Conservation (phyloP, 2,888 invertebrate species). For the Rhyacophila evoluta region DNA sequence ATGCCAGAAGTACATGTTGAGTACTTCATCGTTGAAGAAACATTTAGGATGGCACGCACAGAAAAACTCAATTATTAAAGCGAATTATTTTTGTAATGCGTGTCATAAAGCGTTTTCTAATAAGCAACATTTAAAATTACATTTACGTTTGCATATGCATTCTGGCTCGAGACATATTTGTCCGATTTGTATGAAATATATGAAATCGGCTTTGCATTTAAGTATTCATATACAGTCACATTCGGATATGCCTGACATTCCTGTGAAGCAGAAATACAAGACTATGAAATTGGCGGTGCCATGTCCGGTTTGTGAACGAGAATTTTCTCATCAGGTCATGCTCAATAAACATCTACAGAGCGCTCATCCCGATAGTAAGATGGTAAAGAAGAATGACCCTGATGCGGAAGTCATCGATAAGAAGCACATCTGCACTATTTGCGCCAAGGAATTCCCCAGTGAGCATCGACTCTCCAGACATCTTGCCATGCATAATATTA, state of each 20-base stretch:
- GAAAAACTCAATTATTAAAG: slow-evolving; percentile 63
- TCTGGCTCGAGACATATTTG: slow-evolving; percentile 70
- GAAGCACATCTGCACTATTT: slow-evolving; percentile 65
- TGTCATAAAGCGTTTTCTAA: slow-evolving; percentile 67
- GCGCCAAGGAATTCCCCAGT: slow-evolving; percentile 65
- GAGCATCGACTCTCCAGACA: slow-evolving; percentile 62
- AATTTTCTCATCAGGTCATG: slow-evolving; percentile 64
- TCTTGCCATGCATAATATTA: slow-evolving; percentile 64
- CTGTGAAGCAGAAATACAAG: slow-evolving; percentile 64
- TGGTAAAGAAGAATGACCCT: slow-evolving; percentile 66
- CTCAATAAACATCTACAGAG: slow-evolving; percentile 66
- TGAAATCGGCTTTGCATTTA: slow-evolving; percentile 66
- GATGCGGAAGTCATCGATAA: slow-evolving; percentile 63
- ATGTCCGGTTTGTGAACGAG: slow-evolving; percentile 66
- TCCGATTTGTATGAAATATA: slow-evolving; percentile 63
- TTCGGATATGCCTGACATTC: slow-evolving; percentile 64
- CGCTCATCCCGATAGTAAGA: slow-evolving; percentile 68
- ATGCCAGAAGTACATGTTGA: slow-evolving; percentile 67
- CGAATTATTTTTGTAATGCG: slow-evolving; percentile 65
- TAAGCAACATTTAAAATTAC: slow-evolving; percentile 65
- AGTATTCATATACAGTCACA: slow-evolving; percentile 69
- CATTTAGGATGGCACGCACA: slow-evolving; percentile 66
- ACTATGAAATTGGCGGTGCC: slow-evolving; percentile 61
- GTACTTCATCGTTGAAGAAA: slow-evolving; percentile 64
- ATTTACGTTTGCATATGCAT: slow-evolving; percentile 67